These are phyloP conservation scores for Himalopsyche phryganea DNA, from an alignment of 1,140 invertebrate species.

Conservation along the genomic window DNA sequence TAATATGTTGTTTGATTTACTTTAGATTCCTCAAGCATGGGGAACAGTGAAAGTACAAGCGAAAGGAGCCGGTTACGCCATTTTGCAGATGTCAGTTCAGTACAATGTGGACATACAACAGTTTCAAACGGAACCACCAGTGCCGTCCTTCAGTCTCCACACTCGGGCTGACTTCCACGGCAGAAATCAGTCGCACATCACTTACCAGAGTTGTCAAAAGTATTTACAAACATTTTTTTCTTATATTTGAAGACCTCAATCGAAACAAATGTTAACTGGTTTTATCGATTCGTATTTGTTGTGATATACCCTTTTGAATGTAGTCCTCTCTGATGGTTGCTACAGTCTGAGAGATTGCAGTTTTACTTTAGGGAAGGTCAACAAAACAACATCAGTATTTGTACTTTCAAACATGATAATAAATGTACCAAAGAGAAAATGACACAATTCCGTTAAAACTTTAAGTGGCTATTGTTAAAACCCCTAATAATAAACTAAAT, in stretches of 20 bases:
- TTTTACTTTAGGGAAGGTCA: too few relatives aligned
- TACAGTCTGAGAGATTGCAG: too few relatives aligned
- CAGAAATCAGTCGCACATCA: constrained; percentile 90
- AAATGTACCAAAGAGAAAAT: too few relatives aligned
- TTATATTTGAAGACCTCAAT: neutral
- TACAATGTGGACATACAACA: constrained; percentile 89
- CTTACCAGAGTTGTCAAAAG: constrained; percentile 78
- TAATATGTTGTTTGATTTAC: too few relatives aligned
- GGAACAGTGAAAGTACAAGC: constrained; percentile 88
- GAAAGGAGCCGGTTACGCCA: constrained; percentile 85
- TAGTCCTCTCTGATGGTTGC: neutral
- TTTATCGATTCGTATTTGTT: too few relatives aligned
- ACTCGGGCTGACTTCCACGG: constrained; percentile 76
- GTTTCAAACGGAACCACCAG: constrained; percentile 82
- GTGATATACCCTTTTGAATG: neutral
- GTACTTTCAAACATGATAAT: too few relatives aligned
- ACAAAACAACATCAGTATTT: too few relatives aligned
- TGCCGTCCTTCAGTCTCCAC: constrained; percentile 69
- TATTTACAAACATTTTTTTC: constrained; percentile 41
- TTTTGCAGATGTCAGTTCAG: constrained; percentile 90
- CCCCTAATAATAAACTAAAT: too few relatives aligned
- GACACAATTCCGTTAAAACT: too few relatives aligned
- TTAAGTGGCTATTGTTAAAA: too few relatives aligned
- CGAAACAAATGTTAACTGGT: too few relatives aligned
- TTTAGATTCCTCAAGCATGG: constrained; percentile 84